A percentile compares a stretch with the other conserved stretches of the same genome.
Evolutionary conservation across 2,888 invertebrate genomes (phyloP).

Genomic region (Zeuzera pyrina): DNA sequence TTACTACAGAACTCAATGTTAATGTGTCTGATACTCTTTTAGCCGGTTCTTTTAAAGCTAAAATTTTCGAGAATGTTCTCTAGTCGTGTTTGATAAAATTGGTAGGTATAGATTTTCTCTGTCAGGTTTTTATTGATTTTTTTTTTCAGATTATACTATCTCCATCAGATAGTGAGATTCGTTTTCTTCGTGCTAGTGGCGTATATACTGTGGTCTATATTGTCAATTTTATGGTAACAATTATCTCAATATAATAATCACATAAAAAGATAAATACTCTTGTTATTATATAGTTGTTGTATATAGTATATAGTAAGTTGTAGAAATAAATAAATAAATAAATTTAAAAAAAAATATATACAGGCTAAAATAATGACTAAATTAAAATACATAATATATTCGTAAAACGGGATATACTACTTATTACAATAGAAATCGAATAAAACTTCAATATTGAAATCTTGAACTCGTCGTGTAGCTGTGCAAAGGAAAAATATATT

Average conservation of each 20-base stretch:
- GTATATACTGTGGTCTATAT: constrained; percentile 51
- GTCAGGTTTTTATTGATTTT: constrained; percentile 5
- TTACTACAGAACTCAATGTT: no score
- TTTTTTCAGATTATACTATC: constrained; percentile 67
- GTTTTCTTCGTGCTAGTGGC: constrained; percentile 40
- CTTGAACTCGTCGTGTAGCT: no score
- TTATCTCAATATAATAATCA: not conserved
- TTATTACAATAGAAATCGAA: no score
- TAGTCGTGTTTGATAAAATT: no score
- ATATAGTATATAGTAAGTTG: not conserved
- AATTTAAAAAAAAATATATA: not conserved
- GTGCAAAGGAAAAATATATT: no score
- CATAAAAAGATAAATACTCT: not conserved
- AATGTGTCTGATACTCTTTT: no score
- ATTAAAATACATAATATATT: no score
- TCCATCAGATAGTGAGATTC: constrained; percentile 58
- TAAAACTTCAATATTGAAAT: no score
- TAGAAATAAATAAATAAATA: not conserved
- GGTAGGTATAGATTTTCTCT: not conserved
- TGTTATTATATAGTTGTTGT: not conserved
- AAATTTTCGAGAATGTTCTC: no score
- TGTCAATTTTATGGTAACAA: constrained; percentile 27
- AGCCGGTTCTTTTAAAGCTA: no score
- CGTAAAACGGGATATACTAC: no score
- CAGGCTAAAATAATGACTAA: not conserved